A percentile compares a stretch with the other conserved stretches of the same genome.
Evolutionary conservation across 2,888 invertebrate species (phyloP).

Genomic region (Acanthosepion pharaonis): DNA sequence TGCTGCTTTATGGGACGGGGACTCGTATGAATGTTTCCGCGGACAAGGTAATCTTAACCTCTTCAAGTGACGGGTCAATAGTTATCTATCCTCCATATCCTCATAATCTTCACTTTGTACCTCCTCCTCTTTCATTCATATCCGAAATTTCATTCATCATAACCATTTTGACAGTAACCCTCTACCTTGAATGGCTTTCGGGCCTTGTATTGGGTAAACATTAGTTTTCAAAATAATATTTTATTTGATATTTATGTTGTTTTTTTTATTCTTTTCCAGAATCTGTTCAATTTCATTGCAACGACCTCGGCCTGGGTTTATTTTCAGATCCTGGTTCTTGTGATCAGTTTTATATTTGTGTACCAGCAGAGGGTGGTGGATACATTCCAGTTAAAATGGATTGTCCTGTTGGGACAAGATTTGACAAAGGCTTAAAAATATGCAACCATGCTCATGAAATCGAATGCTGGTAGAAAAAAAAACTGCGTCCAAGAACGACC

Average conservation of each 20-base stretch:
- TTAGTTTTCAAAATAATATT: background rate
- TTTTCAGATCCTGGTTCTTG: constrained; percentile 55
- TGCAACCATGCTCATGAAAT: constrained; percentile 56
- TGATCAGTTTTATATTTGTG: constrained; percentile 56
- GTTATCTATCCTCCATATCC: too few relatives aligned
- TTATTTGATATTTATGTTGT: background rate
- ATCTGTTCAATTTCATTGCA: constrained; percentile 49
- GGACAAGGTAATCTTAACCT: too few relatives aligned
- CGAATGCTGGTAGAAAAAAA: constrained; percentile 49
- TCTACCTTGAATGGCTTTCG: too few relatives aligned
- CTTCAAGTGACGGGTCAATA: too few relatives aligned
- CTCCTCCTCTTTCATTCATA: too few relatives aligned
- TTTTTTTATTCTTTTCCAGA: background rate
- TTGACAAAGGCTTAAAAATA: constrained; percentile 55
- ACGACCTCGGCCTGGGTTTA: constrained; percentile 54
- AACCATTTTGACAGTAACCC: too few relatives aligned
- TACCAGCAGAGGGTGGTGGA: constrained; percentile 54
- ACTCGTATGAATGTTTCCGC: too few relatives aligned
- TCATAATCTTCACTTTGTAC: too few relatives aligned
- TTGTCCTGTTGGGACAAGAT: constrained; percentile 56
- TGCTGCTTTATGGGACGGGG: too few relatives aligned
- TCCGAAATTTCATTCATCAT: too few relatives aligned
- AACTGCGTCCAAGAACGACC: background rate
- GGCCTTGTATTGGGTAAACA: too few relatives aligned
- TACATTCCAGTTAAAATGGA: constrained; percentile 56